Base-by-base conservation (phyloP, 1,140 invertebrate genomes). In the Neelides sp. region DNA sequence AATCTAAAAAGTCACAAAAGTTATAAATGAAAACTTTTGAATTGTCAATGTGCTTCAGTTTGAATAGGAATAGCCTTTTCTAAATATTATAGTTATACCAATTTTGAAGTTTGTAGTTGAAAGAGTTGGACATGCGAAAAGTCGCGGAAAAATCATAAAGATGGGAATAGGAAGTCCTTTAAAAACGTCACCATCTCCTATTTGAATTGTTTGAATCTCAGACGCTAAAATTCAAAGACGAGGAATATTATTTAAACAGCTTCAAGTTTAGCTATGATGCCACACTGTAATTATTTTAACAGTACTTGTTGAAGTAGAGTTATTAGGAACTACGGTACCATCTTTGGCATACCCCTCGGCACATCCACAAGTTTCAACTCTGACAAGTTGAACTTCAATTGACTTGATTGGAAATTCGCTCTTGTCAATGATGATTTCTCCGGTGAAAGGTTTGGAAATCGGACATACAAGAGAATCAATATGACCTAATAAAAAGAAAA, bases 191-290 rank as follows among this genome's bases (percentile, higher is more conserved):
- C 92, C 92, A 66, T 92, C 89, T 2, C 86, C 89, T 54, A 97
- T 85, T 75, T 98, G 92, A 66, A 96, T 93, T 66, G 93, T 96
- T 73, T 95, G 92, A 59, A 97, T 91, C 75, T 97, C 93, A 2
- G 92, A 96, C 2, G 89, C 90, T 92, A 65, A 50, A 71, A 64
- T 15, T 17, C 17, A 17, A 46, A 19, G 20, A 4, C 4, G 13
- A 46, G 34, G 15, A 32, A 32, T 7, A n/a, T 17, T 34, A 46
- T 32, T 17, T n/a, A n/a, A n/a, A n/a, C n/a, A n/a, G n/a, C n/a
- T n/a, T n/a, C n/a, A n/a, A n/a, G n/a, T n/a, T n/a, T n/a, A n/a
- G n/a, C n/a, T n/a, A n/a, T n/a, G n/a, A n/a, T n/a, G n/a, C n/a
- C n/a, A n/a, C n/a, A n/a, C n/a, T n/a, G n/a, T n/a, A n/a, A n/a